These are phyloP conservation scores for Ochotona princeps DNA, from an alignment of 2,113 vertebrate species.

Conservation along the genomic window DNA sequence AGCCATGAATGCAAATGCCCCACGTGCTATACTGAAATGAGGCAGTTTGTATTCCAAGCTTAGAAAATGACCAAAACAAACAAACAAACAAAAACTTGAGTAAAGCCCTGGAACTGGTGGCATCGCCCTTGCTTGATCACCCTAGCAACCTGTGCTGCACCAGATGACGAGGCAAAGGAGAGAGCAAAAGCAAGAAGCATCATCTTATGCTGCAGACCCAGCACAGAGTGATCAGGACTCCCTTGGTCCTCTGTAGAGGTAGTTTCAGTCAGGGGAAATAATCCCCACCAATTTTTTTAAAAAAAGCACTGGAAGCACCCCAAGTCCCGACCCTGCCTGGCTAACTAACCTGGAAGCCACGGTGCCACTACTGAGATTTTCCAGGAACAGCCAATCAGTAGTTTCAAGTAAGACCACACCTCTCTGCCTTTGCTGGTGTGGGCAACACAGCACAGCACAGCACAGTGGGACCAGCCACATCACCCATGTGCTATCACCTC, in stretches of 20 bases:
- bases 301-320: background rate
- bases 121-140: background rate
- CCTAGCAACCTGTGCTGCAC: background rate
- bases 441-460: background rate
- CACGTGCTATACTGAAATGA: background rate
- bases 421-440: background rate
- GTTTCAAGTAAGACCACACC: background rate
- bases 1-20: background rate
- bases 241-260: background rate
- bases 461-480: background rate
- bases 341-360: background rate
- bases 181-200: background rate
- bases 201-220: background rate
- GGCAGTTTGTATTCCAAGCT: too few relatives aligned
- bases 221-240: background rate
- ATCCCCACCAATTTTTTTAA: background rate
- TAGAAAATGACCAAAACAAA: too few relatives aligned
- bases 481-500: background rate
- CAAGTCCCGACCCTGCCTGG: background rate
- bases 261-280: background rate
- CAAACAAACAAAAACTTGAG: too few relatives aligned
- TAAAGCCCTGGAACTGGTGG: too few relatives aligned
- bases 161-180: background rate
- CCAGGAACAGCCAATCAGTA: background rate
- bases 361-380: background rate